Evolutionary conservation across 1,140 invertebrate genomes (phyloP), one percentile per base, ranked within the genome.

Genomic region (Branchinecta lindahli): DNA sequence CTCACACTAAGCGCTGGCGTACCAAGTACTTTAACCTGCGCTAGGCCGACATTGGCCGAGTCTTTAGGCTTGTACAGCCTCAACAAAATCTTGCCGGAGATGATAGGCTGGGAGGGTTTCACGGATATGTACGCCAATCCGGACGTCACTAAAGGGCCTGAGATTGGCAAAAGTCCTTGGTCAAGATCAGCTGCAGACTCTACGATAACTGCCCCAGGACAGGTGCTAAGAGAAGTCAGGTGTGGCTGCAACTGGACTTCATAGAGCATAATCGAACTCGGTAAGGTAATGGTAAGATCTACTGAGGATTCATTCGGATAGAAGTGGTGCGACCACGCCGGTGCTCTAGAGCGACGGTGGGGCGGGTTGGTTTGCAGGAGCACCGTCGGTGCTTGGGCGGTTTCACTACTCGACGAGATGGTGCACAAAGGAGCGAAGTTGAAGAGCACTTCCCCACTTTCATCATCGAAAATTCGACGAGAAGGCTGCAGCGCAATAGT

Each of bases 321-420:
- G 80, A 93, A 96, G 79, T 94, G 90, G 79, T 94, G 93, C 46
- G 89, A 90, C 89, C 92, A 94, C 65, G 91, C 88, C 2, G 92
- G 87, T 8, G 89, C 89, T 69, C 92, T 82, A 0, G 91, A 88
- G 73, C 91, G 80, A 73, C 90, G 82, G 74, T 93, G 89, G 44
- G 89, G 87, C 8, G 87, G 84, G 0, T 79, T 83, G 75, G 82
- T 82, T 73, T 87, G 85, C 70, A 95, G 88, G 3, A 96, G 81
- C 66, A 92, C 87, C 77, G 94, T 90, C 0, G 91, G 89, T 8
- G 91, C 86, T 77, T 92, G 90, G 7, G 91, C 89, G 15, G 89
- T 90, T 8, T 89, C 87, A 79, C 91, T 92, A 72, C 86, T 85
- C 74, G 88, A 91, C 4, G 86, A 84, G 69, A 92, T 89, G 5